phyloP scores from a whole-genome alignment of 2,888 invertebrate genomes.

The Diplolepis rosae region DNA sequence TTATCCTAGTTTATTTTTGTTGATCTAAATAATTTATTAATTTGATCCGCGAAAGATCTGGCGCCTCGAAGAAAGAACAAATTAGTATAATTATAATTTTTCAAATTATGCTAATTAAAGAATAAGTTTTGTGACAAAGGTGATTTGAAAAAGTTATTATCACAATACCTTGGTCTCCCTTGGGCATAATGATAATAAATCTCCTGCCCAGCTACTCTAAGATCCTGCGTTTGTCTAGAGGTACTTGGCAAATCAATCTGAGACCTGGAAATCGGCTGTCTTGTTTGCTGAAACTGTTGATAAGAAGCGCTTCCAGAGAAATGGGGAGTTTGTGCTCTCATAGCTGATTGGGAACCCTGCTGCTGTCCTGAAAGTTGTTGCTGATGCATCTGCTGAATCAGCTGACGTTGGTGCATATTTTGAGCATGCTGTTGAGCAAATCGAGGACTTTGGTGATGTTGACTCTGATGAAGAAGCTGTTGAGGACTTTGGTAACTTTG shows the following conservation, averaged over 20 bases:
- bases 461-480: slow-evolving; percentile 65
- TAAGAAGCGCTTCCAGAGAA: slow-evolving; percentile 62
- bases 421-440: slow-evolving; percentile 69
- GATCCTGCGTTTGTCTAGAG: slow-evolving; percentile 64
- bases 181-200: slow-evolving; percentile 68
- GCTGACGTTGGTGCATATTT: slow-evolving; percentile 68
- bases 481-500: slow-evolving; percentile 65
- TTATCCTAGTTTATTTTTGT: background rate
- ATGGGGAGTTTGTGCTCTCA: slow-evolving; percentile 69
- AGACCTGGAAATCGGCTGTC: slow-evolving; percentile 67
- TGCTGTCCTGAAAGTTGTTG: slow-evolving; percentile 66
- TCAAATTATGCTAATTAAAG: too few relatives aligned
- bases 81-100: too few relatives aligned
- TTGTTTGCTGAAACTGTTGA: slow-evolving; percentile 66
- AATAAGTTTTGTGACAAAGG: too few relatives aligned
- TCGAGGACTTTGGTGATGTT: slow-evolving; percentile 65
- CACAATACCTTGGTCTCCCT: slow-evolving; percentile 52
- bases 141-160: too few relatives aligned
- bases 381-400: slow-evolving; percentile 74
- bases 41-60: too few relatives aligned
- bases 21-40: too few relatives aligned
- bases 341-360: slow-evolving; percentile 68
- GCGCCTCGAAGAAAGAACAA: too few relatives aligned
- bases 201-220: slow-evolving; percentile 63
- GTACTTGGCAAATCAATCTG: slow-evolving; percentile 70